Percentiles rank a stretch among this genome's conserved stretches.
Conservation (phyloP, 2,797 vertebrate genomes). For the Mus caroli region DNA sequence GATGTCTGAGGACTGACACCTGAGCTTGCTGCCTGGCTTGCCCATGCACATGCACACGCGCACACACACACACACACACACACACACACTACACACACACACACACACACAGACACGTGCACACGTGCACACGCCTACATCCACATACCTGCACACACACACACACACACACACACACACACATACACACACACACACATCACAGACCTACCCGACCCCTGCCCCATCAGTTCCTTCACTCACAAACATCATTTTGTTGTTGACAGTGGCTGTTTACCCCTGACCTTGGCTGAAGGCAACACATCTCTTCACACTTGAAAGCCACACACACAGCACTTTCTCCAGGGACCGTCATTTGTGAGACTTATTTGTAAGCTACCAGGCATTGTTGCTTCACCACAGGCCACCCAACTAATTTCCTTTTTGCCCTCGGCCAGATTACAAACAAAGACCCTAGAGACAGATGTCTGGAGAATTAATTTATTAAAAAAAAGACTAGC, state of each 20-base stretch:
- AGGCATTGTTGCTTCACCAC: constrained; percentile 52
- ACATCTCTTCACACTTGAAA: accelerated
- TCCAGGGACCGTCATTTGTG: background rate
- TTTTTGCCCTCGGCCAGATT: constrained; percentile 86
- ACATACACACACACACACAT: background rate
- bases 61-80: background rate
- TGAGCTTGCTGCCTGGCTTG: background rate
- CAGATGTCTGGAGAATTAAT: constrained; percentile 89
- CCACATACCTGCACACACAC: background rate
- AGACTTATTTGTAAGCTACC: constrained; percentile 56
- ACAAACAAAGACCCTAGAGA: constrained; percentile 87
- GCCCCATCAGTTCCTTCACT: background rate
- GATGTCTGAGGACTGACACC: too few relatives aligned
- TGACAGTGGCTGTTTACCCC: background rate
- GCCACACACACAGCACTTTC: background rate
- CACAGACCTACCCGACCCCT: background rate
- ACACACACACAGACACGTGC: too few relatives aligned
- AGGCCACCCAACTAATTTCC: constrained; percentile 85
- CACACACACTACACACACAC: background rate
- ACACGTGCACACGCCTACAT: background rate
- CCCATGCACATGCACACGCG: background rate
- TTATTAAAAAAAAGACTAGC: constrained; percentile 89
- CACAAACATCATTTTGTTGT: background rate
- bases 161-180: too few relatives aligned
- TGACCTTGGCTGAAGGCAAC: background rate